Percentiles rank a stretch among this genome's conserved stretches.
These are phyloP conservation scores for Netelia fuscicornis DNA, from an alignment of 2,888 invertebrate species.

Conservation along the genomic window DNA sequence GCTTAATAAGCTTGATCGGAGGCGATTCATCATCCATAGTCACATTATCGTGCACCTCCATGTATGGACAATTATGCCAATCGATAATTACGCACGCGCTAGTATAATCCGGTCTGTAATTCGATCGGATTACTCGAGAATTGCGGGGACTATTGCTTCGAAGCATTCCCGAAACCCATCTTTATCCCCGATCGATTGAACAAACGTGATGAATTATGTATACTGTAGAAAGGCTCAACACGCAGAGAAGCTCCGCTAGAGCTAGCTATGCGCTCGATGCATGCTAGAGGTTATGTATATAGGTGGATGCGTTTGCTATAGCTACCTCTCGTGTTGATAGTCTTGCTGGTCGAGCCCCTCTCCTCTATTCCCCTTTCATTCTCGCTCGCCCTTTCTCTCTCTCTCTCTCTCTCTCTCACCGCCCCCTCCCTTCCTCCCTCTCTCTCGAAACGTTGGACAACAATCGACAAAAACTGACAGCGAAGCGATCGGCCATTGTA, in stretches of 20 bases:
- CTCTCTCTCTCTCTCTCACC: conserved; percentile 59
- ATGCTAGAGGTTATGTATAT: conserved; percentile 28
- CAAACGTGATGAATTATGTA: conserved; percentile 82
- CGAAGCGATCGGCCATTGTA: conserved; percentile 80
- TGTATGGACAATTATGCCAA: background rate
- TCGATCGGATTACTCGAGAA: conserved; percentile 57
- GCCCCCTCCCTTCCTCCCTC: conserved; percentile 54
- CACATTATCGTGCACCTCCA: background rate
- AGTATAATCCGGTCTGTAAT: conserved; percentile 49
- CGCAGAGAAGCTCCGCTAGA: conserved; percentile 30
- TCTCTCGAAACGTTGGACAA: conserved; percentile 72
- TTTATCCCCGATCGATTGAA: conserved; percentile 77
- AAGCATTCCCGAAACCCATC: conserved; percentile 60
- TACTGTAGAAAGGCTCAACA: conserved; percentile 65
- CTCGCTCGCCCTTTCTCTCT: conserved; percentile 5
- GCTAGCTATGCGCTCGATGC: conserved; percentile 14
- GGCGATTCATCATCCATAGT: background rate
- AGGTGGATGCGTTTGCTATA: background rate
- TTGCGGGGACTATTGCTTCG: conserved; percentile 22
- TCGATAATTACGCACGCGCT: conserved; percentile 21
- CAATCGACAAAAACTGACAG: conserved; percentile 83
- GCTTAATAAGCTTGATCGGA: conserved; percentile 14
- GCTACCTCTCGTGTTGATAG: conserved; percentile 58
- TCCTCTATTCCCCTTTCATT: conserved; percentile 58
- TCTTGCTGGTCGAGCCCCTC: conserved; percentile 69